Percentiles rank a stretch among this genome's conserved stretches.
Evolutionary conservation across 2,797 vertebrate genomes (phyloP).

Genomic region (Notolabrus celidotus): DNA sequence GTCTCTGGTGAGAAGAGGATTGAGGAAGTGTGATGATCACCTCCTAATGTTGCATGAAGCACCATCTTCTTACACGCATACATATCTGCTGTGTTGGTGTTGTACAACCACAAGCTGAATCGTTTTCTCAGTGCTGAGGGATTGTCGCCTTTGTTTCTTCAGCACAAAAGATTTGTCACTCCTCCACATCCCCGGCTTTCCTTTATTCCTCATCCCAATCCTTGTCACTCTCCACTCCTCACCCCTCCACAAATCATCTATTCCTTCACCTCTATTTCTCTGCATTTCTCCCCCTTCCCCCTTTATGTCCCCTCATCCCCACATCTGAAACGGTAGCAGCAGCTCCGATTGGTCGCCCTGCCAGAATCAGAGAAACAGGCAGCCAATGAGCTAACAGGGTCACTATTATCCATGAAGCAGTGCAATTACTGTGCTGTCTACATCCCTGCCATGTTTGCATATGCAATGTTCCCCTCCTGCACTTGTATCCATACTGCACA

Average conservation of each 20-base stretch:
- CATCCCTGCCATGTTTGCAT: conserved; percentile 63
- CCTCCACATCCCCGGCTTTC: conserved; percentile 46
- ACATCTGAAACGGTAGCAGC: conserved; percentile 64
- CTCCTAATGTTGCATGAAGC: conserved; percentile 54
- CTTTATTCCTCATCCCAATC: conserved; percentile 62
- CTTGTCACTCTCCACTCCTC: conserved; percentile 63
- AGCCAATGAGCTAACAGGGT: conserved; percentile 83
- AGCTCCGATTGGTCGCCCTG: conserved; percentile 67
- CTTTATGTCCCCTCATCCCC: conserved; percentile 61
- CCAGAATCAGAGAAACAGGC: conserved; percentile 59
- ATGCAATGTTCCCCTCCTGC: conserved; percentile 36
- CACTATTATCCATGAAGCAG: conserved; percentile 77
- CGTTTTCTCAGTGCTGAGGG: conserved; percentile 58
- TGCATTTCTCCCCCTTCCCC: conserved; percentile 17
- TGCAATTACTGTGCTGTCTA: conserved; percentile 73
- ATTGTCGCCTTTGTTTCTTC: conserved; percentile 65
- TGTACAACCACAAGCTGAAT: conserved; percentile 58
- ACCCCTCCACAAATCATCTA: conserved; percentile 39
- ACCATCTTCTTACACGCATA: conserved; percentile 36
- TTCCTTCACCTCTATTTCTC: conserved; percentile 63
- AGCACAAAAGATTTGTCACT: conserved; percentile 61
- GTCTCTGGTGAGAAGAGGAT: conserved; percentile 67
- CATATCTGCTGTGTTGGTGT: conserved; percentile 39
- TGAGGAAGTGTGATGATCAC: conserved; percentile 58
- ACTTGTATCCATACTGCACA: conserved; percentile 29